Conservation (phyloP, 2,797 vertebrate species). For the Falco columbarius region DNA sequence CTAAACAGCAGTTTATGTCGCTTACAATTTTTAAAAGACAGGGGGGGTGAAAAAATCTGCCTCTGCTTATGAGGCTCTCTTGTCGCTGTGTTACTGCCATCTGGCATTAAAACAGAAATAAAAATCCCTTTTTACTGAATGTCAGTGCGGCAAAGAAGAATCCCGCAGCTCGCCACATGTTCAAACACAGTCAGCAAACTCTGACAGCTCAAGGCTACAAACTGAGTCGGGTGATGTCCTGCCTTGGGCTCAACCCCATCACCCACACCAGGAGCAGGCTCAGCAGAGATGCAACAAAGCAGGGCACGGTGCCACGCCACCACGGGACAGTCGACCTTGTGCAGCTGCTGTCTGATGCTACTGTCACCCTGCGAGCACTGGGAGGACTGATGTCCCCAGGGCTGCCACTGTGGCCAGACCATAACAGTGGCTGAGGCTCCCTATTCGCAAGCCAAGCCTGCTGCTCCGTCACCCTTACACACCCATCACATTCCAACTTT, state of each 20-base stretch:
- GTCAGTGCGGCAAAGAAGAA: not conserved
- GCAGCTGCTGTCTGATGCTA: not conserved
- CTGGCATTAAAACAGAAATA: not conserved
- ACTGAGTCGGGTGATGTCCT: rapidly evolving
- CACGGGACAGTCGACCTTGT: rapidly evolving
- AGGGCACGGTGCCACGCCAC: rapidly evolving
- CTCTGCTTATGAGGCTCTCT: not conserved
- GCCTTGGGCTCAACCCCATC: rapidly evolving
- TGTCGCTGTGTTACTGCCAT: not conserved
- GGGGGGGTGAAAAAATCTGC: not conserved
- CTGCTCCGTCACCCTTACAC: not conserved
- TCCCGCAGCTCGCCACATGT: rapidly evolving
- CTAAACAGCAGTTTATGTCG: not conserved
- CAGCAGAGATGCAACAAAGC: not conserved
- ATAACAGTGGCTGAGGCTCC: not conserved
- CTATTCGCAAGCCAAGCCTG: not conserved
- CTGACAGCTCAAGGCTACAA: not conserved
- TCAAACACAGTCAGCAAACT: not conserved
- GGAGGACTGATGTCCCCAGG: not conserved
- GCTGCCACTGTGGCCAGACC: not conserved
- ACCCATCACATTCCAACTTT: not conserved
- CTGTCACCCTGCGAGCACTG: not conserved
- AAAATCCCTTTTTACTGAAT: not conserved
- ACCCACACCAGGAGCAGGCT: not conserved
- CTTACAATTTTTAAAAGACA: not conserved